Conservation (phyloP, 2,113 vertebrate species). For the Anoplopoma fimbria region DNA sequence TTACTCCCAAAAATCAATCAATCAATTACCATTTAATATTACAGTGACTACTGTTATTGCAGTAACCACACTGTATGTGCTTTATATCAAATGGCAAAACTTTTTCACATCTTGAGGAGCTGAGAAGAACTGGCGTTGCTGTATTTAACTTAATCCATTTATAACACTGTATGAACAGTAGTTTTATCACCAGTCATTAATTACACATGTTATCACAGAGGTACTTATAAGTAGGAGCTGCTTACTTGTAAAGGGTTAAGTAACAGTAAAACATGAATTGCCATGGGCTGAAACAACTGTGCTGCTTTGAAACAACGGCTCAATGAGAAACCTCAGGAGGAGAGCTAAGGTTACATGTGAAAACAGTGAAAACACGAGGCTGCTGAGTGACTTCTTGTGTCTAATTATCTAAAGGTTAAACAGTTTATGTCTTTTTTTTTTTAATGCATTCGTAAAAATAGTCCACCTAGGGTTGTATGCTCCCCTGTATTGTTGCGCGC, state of each 20-base stretch:
- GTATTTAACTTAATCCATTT: neutral
- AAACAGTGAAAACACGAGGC: neutral
- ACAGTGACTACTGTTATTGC: conserved; percentile 19
- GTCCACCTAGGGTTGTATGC: too few relatives aligned
- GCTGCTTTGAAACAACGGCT: neutral
- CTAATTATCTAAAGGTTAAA: neutral
- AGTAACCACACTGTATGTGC: neutral
- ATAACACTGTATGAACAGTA: neutral
- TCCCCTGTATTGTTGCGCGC: neutral
- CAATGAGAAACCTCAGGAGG: neutral
- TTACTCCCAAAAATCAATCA: neutral
- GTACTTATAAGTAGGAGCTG: neutral
- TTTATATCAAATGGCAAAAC: neutral
- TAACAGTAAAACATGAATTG: neutral
- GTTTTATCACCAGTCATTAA: neutral
- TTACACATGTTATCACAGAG: neutral
- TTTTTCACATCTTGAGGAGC: conserved; percentile 9
- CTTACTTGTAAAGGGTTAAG: neutral
- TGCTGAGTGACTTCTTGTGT: neutral
- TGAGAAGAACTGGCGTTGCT: neutral
- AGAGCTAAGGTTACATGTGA: neutral
- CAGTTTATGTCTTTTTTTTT: neutral
- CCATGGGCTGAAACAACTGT: neutral
- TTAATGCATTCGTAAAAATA: neutral
- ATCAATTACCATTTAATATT: neutral